Evolutionary conservation across 30 jellyfish, hydroid and myxozoan species (phyloP), one percentile per base, ranked within the genome.

Genomic region (Chrysaora quinquecirrha): DNA sequence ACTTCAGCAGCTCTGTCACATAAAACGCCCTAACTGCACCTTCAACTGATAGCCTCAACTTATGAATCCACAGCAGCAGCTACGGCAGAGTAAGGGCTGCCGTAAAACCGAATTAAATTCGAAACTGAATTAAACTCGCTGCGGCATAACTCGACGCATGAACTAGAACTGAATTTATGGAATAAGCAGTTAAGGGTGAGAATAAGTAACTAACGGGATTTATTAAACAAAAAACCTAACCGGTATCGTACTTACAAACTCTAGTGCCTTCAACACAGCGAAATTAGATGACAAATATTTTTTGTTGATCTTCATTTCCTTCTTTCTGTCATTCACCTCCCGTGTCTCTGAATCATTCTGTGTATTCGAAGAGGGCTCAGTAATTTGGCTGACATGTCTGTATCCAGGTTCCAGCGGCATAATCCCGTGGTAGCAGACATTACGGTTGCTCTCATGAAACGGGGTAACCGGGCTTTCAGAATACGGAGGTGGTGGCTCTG

Each of bases 401-500:
- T 52, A 52, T 16, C 68, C 68, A 52, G 82, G 48, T n/a, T 38
- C 69, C 25, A 49, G 48, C 24, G 68, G 82, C 20, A 1, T 29
- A 1, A 27, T 20, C 35, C 52, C 61, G 1, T 27, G 68, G 65
- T 34, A 21, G 38, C 20, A 1, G 34, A 6, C 35, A 65, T 12
- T 20, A 33, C n/a, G 21, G 7, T 33, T 69, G 87, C 64, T 52
- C 73, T 38, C 60, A 63, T 25, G 87, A 52, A 30, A 25, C 64
- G 68, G 68, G 27, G 68, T 9, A 52, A 3, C 27, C 29, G 68
- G 68, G 19, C 24, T 10, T 52, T 52, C 68, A 19, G 68, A 52
- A 25, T 75, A 75, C 47, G 87, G 87, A 2, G 87, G 87, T 1
- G 87, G 87, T 0, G 87, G 87, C 32, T 75, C 87, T 21, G 46